Percentiles rank a stretch among this genome's conserved stretches.
phyloP scores from a whole-genome alignment of 2,797 vertebrate genomes.

The Acropternis orthonyx region DNA sequence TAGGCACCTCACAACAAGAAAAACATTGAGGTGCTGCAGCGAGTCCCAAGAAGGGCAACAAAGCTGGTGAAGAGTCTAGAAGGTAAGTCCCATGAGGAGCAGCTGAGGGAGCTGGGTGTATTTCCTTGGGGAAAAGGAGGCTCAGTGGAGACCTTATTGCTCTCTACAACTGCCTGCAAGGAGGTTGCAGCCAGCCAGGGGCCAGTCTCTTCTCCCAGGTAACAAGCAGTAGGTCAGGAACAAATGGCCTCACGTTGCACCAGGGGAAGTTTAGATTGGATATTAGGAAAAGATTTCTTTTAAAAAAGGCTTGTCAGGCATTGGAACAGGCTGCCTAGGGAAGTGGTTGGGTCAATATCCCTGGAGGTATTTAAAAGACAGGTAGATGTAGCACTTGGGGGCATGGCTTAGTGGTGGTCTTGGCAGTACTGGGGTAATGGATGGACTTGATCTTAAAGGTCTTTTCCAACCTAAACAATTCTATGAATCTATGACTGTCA shows the following conservation, averaged over 20 bases:
- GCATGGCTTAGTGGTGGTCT: no score
- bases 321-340: background rate
- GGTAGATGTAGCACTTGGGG: background rate
- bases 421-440: background rate
- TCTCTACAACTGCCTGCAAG: background rate
- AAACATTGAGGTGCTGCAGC: background rate
- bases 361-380: background rate
- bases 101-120: background rate
- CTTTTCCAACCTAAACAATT: background rate
- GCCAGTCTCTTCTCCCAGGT: background rate
- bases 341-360: background rate
- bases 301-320: background rate
- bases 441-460: background rate
- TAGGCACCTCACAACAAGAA: background rate
- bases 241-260: background rate
- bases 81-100: rapidly evolving
- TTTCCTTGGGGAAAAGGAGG: background rate
- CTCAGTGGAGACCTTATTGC: background rate
- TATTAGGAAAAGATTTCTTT: background rate
- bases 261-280: background rate
- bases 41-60: rapidly evolving
- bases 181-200: background rate
- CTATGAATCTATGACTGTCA: background rate
- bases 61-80: background rate
- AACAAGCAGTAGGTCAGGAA: background rate